phyloP scores from a whole-genome alignment of 92 coral and sea anemone genomes.

The Blastomussa wellsi region DNA sequence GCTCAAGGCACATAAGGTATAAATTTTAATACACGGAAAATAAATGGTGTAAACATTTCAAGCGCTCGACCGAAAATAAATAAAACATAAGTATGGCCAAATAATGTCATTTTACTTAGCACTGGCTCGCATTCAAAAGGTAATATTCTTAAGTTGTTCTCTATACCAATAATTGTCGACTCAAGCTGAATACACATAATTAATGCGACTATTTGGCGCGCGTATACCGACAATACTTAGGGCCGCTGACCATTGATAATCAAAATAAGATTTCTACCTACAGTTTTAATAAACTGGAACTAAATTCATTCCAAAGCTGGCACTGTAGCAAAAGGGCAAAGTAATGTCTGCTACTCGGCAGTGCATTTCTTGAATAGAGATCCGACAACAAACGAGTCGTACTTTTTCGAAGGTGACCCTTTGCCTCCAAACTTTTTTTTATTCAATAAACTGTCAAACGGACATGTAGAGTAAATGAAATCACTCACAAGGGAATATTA shows the following conservation, averaged over 20 bases:
- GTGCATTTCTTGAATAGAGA: no score
- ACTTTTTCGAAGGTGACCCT: no score
- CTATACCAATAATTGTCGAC: not conserved
- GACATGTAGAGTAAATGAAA: not conserved
- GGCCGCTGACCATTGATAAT: not conserved
- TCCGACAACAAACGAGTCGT: no score
- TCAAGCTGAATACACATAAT: not conserved
- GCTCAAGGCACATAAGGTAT: not conserved
- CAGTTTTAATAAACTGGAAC: no score
- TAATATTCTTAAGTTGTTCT: not conserved
- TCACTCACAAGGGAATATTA: not conserved
- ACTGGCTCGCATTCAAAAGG: not conserved
- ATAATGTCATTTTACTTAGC: not conserved
- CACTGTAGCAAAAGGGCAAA: no score
- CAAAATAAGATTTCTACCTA: not conserved
- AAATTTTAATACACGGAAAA: not conserved
- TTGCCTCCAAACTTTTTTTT: no score
- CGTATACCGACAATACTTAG: not conserved
- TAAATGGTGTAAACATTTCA: not conserved
- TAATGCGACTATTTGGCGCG: not conserved
- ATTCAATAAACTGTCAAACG: not conserved
- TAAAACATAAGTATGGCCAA: constrained; percentile 7
- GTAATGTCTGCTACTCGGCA: no score
- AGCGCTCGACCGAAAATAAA: not conserved
- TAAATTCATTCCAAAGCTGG: no score